Conservation (phyloP, 1,140 invertebrate species). For the Temnothorax curvispinosus region DNA sequence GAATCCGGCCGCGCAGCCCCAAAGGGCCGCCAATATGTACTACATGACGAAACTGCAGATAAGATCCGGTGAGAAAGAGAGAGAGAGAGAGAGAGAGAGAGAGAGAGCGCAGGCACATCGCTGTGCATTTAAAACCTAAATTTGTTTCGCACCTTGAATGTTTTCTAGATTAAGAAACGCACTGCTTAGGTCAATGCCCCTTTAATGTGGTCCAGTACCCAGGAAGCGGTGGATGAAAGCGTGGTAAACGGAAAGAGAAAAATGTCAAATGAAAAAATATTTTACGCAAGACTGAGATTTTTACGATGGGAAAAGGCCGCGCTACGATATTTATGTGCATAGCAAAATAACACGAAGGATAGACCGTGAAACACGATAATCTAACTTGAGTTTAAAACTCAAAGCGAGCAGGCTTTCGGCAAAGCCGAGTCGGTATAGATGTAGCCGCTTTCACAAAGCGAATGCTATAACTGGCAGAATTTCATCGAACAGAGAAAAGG, state of each 20-base stretch:
- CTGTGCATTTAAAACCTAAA: too few species aligned
- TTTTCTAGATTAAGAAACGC: background rate
- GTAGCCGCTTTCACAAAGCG: background rate
- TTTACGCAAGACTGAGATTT: background rate
- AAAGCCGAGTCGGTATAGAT: background rate
- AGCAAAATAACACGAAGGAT: background rate
- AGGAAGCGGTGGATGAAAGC: background rate
- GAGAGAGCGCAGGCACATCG: too few species aligned
- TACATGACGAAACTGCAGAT: constrained; percentile 98
- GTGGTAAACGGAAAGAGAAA: background rate
- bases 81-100: too few species aligned
- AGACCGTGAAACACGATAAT: constrained; percentile 7
- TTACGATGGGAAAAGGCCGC: background rate
- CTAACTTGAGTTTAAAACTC: constrained; percentile 4
- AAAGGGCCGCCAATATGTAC: constrained; percentile 95
- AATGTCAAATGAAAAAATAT: background rate
- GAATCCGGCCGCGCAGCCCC: constrained; percentile 93
- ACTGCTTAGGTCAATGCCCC: background rate
- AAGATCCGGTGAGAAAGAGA: constrained; percentile 88
- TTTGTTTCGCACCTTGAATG: background rate
- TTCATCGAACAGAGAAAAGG: background rate
- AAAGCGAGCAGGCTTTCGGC: background rate
- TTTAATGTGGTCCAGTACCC: background rate
- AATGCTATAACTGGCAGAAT: background rate
- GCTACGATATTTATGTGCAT: background rate